Evolutionary conservation across 2,113 vertebrate species (phyloP).

Genomic region (Reinhardtius hippoglossoides): DNA sequence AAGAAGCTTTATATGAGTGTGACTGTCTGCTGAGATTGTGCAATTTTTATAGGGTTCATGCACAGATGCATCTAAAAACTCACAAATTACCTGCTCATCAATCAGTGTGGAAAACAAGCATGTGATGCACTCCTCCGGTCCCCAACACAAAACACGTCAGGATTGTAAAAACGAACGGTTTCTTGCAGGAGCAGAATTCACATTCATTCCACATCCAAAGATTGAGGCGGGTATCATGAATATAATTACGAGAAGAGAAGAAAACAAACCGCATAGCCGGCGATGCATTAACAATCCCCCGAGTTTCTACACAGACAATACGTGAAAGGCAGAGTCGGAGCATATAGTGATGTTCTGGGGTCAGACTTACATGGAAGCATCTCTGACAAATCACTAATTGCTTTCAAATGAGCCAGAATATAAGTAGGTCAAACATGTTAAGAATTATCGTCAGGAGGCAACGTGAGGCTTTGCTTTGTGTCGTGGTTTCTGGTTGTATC

Average conservation of each 20-base stretch:
- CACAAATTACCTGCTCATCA: constrained; percentile 67
- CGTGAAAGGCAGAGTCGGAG: constrained; percentile 32
- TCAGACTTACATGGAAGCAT: constrained; percentile 15
- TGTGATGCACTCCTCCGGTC: constrained; percentile 37
- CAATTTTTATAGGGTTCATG: constrained; percentile 59
- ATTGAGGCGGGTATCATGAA: constrained; percentile 50
- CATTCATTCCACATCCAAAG: constrained; percentile 60
- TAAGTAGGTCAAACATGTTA: constrained; percentile 36
- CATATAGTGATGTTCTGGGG: constrained; percentile 16
- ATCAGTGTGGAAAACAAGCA: constrained; percentile 64
- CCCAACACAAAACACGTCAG: constrained; percentile 42
- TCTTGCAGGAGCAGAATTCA: constrained; percentile 40
- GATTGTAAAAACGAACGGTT: constrained; percentile 16
- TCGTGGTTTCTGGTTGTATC: constrained; percentile 13
- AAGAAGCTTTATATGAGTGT: constrained; percentile 24
- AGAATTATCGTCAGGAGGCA: not conserved
- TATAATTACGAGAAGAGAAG: constrained; percentile 51
- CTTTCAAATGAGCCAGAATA: constrained; percentile 30
- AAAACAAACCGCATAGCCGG: constrained; percentile 44
- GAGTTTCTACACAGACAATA: constrained; percentile 19
- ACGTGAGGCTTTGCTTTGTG: constrained; percentile 17
- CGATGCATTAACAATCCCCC: constrained; percentile 23
- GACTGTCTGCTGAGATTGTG: constrained; percentile 49
- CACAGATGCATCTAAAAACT: constrained; percentile 57
- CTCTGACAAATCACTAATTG: constrained; percentile 13